A percentile compares a stretch with the other conserved stretches of the same genome.
Conservation (phyloP, 2,888 invertebrate species). For the Lycia hirtaria region DNA sequence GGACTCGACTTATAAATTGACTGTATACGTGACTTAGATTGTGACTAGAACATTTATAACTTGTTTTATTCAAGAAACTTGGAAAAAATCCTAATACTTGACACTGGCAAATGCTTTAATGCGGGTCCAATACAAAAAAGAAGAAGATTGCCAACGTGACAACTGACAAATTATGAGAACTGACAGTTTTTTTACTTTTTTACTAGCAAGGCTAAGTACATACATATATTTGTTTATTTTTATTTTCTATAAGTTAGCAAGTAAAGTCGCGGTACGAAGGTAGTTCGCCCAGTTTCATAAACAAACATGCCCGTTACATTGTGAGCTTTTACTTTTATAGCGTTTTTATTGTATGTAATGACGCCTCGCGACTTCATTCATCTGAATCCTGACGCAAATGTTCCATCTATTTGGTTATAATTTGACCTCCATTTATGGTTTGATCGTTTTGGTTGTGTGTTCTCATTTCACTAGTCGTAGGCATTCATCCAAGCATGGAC, state of each 20-base stretch:
- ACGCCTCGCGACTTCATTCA: slow-evolving; percentile 19
- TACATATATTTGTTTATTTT: neutral
- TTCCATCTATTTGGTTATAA: slow-evolving; percentile 6
- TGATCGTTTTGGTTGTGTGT: neutral
- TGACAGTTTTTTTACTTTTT: too few relatives aligned
- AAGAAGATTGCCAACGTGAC: too few relatives aligned
- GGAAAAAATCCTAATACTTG: too few relatives aligned
- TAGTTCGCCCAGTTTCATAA: slow-evolving; percentile 6
- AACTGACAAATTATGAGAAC: too few relatives aligned
- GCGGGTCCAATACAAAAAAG: too few relatives aligned
- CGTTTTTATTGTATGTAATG: slow-evolving; percentile 19
- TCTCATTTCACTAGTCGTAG: neutral
- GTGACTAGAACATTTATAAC: too few relatives aligned
- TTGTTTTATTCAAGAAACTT: too few relatives aligned
- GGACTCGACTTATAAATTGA: too few relatives aligned
- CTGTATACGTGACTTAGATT: too few relatives aligned
- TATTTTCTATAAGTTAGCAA: neutral
- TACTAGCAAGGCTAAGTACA: neutral
- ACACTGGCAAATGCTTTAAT: too few relatives aligned
- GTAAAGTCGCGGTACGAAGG: neutral
- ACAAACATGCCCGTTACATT: slow-evolving; percentile 24
- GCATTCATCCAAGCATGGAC: too few relatives aligned
- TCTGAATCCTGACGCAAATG: slow-evolving; percentile 12
- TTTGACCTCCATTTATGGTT: slow-evolving; percentile 2
- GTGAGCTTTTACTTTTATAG: slow-evolving; percentile 33